Percentiles rank a stretch among this genome's conserved stretches.
These are phyloP conservation scores for Beris chalybata DNA, from an alignment of 2,888 invertebrate genomes.

Conservation along the genomic window DNA sequence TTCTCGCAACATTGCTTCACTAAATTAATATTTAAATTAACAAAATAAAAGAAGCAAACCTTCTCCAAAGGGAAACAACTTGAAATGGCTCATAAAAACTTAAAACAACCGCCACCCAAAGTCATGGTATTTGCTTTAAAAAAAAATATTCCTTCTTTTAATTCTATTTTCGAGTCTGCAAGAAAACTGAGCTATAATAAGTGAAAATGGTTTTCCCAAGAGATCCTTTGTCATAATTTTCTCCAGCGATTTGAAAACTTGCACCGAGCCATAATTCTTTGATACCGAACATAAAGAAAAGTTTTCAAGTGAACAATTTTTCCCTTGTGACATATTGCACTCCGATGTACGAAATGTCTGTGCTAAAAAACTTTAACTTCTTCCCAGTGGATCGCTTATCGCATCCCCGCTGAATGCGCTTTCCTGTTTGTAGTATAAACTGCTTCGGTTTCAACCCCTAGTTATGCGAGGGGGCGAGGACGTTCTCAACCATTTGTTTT, in stretches of 20 bases:
- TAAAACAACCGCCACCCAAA: too few species aligned
- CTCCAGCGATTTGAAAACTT: background rate
- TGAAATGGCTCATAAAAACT: too few species aligned
- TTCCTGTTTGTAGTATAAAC: background rate
- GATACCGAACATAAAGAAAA: slow-evolving; percentile 17
- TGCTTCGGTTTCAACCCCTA: background rate
- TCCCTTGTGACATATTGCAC: slow-evolving; percentile 26
- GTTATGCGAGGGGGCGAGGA: background rate
- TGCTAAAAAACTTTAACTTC: background rate
- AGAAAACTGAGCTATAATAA: slow-evolving; percentile 6
- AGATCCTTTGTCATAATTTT: slow-evolving; percentile 26
- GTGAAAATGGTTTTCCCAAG: slow-evolving; percentile 24
- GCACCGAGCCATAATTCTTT: slow-evolving; percentile 17
- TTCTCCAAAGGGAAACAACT: too few species aligned
- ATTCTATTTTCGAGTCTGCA: too few species aligned
- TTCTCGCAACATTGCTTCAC: too few species aligned
- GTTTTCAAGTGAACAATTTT: slow-evolving; percentile 26
- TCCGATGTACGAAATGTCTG: slow-evolving; percentile 1
- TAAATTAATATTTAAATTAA: too few species aligned
- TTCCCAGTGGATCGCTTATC: background rate
- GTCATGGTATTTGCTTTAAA: too few species aligned
- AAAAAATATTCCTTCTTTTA: too few species aligned
- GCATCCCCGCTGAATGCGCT: slow-evolving; percentile 4
- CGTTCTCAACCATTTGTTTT: too few species aligned
- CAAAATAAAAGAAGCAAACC: too few species aligned